Evolutionary conservation across 2,113 vertebrate species (phyloP), one percentile per base, ranked within the genome.

Genomic region (Ariopsis seemanni): DNA sequence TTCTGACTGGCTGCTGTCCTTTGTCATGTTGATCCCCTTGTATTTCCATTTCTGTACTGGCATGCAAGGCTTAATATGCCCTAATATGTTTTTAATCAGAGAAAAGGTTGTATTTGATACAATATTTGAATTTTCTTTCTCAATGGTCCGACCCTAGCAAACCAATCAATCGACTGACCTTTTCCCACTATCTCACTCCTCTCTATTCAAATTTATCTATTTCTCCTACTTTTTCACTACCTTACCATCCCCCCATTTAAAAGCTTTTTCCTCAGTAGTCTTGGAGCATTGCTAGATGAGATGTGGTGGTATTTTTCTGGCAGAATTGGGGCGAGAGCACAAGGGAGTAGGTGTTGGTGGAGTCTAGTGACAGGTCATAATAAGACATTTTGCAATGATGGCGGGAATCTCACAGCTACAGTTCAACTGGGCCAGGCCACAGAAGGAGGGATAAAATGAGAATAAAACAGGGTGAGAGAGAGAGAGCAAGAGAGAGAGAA

Each of bases 381-480:
- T 60, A 53, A 90, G 90, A 92, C 83, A 34, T 89, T 95, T 90
- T 90, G 82, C 89, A 92, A 89, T 91, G 84, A 85, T 77, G 92
- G 92, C 86, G 89, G 90, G 79, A 79, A 91, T 87, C 83, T 94
- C 91, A 92, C 94, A 94, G 93, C 94, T 95, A 95, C 77, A 93
- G 95, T 95, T 96, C 94, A 95, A 90, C 83, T 91, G 94, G 95
- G 94, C 92, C 95, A 91, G 48, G 48, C 48, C 10, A 52, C 91
- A 87, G 88, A 87, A 89, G 90, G 80, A 90, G 89, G 48, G 88
- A 50, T n/a, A 89, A 87, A 79, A 85, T 87, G 90, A 80, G 50
- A 83, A 86, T 82, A 50, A 65, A 14, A 84, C 17, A 60, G 52
- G 14, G 10, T 6, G 12, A 9, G 5, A 30, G 17, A 42, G n/a